Evolutionary conservation across 2,888 invertebrate genomes (phyloP).

Genomic region (Cloeon dipterum): DNA sequence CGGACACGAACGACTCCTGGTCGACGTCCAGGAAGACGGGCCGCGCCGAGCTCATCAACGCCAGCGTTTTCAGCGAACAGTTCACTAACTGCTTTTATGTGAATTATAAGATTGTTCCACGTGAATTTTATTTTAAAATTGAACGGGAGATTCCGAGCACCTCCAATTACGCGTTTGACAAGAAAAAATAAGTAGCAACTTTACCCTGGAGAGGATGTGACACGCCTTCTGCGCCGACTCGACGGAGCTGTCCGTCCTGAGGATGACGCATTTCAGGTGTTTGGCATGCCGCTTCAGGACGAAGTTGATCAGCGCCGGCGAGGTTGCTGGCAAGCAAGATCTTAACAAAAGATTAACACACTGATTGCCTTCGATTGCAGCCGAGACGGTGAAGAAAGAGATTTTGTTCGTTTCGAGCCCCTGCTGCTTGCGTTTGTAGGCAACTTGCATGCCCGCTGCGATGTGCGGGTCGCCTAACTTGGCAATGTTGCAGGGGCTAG

Average conservation of each 20-base stretch:
- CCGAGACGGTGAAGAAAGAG: too few species aligned
- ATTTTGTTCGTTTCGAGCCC: too few species aligned
- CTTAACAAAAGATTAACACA: neutral
- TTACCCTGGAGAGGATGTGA: slow-evolving; percentile 7
- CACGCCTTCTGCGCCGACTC: slow-evolving; percentile 9
- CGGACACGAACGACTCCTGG: slow-evolving; percentile 12
- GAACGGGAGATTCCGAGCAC: too few species aligned
- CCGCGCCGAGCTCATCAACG: slow-evolving; percentile 11
- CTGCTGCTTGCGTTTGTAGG: too few species aligned
- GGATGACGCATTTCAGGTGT: slow-evolving; percentile 8
- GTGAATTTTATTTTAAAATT: too few species aligned
- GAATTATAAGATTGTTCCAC: too few species aligned
- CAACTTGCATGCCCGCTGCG: too few species aligned
- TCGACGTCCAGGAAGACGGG: slow-evolving; percentile 11
- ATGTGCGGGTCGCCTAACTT: too few species aligned
- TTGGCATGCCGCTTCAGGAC: slow-evolving; percentile 7
- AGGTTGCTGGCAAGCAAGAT: slow-evolving; percentile 5
- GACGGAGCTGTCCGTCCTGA: slow-evolving; percentile 8
- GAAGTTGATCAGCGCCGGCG: slow-evolving; percentile 7
- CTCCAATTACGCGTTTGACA: too few species aligned
- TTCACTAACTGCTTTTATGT: slow-evolving; percentile 5
- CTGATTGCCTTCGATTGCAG: neutral
- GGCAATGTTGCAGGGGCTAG: too few species aligned
- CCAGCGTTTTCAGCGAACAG: slow-evolving; percentile 11
- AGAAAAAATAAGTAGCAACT: neutral